Conservation (phyloP, 2,113 vertebrate species). For the Barnardius zonarius region DNA sequence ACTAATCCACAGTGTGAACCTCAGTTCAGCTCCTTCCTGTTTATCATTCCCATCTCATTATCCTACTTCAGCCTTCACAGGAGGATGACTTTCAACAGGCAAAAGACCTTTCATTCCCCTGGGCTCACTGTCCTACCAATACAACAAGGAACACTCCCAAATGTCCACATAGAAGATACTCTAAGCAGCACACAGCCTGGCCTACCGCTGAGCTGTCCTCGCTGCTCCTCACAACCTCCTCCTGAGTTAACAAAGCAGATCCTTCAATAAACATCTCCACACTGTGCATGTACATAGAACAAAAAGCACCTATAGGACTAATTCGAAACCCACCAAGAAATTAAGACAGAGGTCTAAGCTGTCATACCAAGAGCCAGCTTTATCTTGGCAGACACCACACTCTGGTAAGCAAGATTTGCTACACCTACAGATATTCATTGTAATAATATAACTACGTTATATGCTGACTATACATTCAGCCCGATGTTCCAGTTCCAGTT, state of each 20-base stretch:
- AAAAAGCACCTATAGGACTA: background rate
- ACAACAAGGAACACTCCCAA: background rate
- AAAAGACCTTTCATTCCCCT: background rate
- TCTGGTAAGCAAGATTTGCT: too few relatives aligned
- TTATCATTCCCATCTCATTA: background rate
- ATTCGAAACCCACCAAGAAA: background rate
- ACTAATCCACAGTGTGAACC: background rate
- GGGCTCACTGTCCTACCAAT: background rate
- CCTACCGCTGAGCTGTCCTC: background rate
- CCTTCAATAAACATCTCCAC: background rate
- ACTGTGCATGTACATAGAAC: fast-evolving
- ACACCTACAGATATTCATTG: background rate
- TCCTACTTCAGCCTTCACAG: background rate
- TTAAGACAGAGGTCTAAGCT: background rate
- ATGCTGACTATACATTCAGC: background rate
- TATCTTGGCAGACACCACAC: background rate
- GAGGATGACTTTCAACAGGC: background rate
- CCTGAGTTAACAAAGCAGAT: fast-evolving
- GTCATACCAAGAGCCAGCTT: background rate
- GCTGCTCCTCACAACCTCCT: background rate
- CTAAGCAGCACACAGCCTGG: background rate
- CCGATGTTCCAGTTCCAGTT: background rate
- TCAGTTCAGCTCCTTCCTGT: background rate
- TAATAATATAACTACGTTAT: background rate
- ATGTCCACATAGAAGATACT: background rate